Evolutionary conservation across 2,113 vertebrate species (phyloP).

Genomic region (Grammomys dolichurus): DNA sequence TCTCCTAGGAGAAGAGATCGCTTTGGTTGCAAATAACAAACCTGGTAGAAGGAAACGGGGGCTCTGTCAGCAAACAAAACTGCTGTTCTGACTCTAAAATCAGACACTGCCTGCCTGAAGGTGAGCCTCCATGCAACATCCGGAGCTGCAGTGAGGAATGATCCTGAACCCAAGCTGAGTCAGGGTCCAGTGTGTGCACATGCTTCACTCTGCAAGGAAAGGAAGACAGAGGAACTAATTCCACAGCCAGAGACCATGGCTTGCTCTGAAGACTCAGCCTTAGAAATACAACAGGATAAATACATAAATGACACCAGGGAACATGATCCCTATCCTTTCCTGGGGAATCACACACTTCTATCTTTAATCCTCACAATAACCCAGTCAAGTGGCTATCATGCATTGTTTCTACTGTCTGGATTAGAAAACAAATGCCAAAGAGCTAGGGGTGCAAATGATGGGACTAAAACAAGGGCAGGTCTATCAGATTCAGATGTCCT

Average conservation of each 20-base stretch:
- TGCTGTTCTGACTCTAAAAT: neutral
- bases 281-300: slow-evolving; percentile 2
- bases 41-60: neutral
- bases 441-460: neutral
- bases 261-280: neutral
- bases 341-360: neutral
- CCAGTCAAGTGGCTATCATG: neutral
- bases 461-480: neutral
- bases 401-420: neutral
- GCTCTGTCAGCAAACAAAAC: slow-evolving; percentile 43
- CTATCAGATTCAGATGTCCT: neutral
- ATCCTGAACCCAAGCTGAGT: neutral
- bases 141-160: neutral
- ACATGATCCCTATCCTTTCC: neutral
- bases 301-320: neutral
- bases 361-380: neutral
- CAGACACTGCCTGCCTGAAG: neutral
- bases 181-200: too few species aligned
- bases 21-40: neutral
- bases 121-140: neutral
- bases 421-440: slow-evolving; percentile 17
- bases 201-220: neutral
- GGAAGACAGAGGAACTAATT: neutral
- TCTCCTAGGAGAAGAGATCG: neutral
- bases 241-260: neutral